Conservation (phyloP, 30 jellyfish, hydroid and myxozoan genomes). For the Turritopsis dohrnii region DNA sequence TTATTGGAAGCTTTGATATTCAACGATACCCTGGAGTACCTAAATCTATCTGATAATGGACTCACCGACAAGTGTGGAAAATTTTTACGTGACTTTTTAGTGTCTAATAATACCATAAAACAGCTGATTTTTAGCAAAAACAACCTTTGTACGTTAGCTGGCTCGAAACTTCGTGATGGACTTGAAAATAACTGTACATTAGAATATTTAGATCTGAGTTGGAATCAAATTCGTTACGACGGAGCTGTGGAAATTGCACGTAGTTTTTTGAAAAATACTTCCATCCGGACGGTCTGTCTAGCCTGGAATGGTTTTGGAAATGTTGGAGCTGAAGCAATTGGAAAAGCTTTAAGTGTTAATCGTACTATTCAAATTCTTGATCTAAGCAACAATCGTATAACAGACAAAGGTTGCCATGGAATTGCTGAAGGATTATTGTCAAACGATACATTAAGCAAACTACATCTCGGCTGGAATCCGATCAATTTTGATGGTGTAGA, state of each 20-base stretch:
- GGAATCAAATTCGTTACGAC: constrained; percentile 60
- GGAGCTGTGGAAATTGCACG: constrained; percentile 54
- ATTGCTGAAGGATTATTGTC: constrained; percentile 32
- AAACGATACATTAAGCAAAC: constrained; percentile 15
- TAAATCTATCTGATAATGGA: constrained; percentile 48
- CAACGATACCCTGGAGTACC: constrained; percentile 20
- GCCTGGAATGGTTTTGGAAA: constrained; percentile 77
- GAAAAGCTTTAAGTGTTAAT: constrained; percentile 37
- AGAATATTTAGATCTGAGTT: constrained; percentile 47
- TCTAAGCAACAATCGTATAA: constrained; percentile 46
- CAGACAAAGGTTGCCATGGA: constrained; percentile 42
- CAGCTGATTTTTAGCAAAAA: constrained; percentile 34
- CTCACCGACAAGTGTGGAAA: constrained; percentile 50
- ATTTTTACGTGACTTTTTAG: constrained; percentile 25
- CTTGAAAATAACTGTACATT: constrained; percentile 20
- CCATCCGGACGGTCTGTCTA: constrained; percentile 22
- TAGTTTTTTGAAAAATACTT: constrained; percentile 16
- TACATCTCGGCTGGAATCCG: constrained; percentile 57
- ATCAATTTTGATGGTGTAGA: constrained; percentile 43
- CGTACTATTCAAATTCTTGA: constrained; percentile 36
- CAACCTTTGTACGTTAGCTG: constrained; percentile 39
- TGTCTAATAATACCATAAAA: constrained; percentile 16
- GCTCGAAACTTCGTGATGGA: constrained; percentile 35
- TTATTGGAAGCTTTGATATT: constrained; percentile 23
- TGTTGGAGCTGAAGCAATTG: constrained; percentile 68